A percentile compares a stretch with the other conserved stretches of the same genome.
phyloP scores from a whole-genome alignment of 2,113 vertebrate species.

The Cebidichthys violaceus region DNA sequence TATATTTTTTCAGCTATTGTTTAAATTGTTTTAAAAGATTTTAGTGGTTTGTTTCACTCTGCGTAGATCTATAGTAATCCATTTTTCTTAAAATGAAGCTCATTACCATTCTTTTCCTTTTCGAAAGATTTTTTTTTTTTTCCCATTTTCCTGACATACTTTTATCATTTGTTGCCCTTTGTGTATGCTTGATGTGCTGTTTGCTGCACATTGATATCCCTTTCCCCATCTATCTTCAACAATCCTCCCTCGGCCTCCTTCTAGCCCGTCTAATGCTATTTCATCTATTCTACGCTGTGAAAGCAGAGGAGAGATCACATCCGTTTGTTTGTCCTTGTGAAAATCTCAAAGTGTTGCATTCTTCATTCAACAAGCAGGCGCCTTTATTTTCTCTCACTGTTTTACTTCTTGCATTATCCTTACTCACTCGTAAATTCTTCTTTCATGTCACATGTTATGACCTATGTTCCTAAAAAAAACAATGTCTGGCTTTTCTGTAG shows the following conservation, averaged over 20 bases:
- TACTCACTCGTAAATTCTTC: conserved; percentile 9
- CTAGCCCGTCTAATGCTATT: conserved; percentile 53
- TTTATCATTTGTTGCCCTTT: conserved; percentile 25
- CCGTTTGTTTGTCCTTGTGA: conserved; percentile 42
- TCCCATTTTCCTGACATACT: conserved; percentile 10
- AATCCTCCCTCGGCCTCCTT: conserved; percentile 34
- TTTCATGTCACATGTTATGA: conserved; percentile 32
- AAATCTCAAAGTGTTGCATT: conserved; percentile 49
- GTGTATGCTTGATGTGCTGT: conserved; percentile 1
- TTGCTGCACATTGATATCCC: conserved; percentile 27
- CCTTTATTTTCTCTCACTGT: conserved; percentile 1
- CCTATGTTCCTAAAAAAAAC: conserved; percentile 33
- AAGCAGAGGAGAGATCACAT: conserved; percentile 59
- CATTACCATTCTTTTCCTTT: conserved; percentile 7
- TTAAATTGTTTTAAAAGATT: conserved; percentile 15
- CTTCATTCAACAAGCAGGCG: conserved; percentile 49
- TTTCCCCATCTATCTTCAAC: conserved; percentile 40
- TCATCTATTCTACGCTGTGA: conserved; percentile 60
- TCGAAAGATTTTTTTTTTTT: neutral
- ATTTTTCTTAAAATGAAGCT: conserved; percentile 3
- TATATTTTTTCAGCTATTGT: neutral
- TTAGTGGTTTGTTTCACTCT: conserved; percentile 1
- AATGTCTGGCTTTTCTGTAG: neutral
- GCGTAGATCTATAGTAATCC: neutral
- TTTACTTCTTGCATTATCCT: conserved; percentile 1